Base-by-base conservation (phyloP, 2,888 invertebrate genomes). In the Mellilla xanthometata region DNA sequence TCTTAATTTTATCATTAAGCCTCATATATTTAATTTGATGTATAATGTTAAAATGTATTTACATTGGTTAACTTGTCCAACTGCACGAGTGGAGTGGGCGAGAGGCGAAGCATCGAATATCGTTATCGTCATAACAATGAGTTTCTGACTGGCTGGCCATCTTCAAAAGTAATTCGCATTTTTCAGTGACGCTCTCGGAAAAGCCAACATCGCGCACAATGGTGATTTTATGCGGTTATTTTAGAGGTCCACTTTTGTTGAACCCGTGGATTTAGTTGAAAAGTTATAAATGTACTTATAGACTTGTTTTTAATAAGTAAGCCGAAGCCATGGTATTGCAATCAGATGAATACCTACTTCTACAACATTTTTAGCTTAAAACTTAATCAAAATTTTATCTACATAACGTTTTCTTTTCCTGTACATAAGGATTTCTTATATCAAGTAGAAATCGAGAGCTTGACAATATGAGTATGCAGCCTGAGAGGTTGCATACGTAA, bases 61-160 rank as follows among this genome's bases (percentile, higher is more conserved):
- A 19, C 15, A 19, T 19, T 19, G n/a, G n/a, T 19, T 19, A 75
- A 77, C 73, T 83, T 79, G 76, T 81, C 76, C 68, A 63, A 64
- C 65, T 69, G 68, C 62, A 76, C 79, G 79, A 77, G 81, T 83
- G 81, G 68, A 75, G 68, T 76, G 62, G 60, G 54, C 58, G 62
- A 65, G 65, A 58, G 69, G 74, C 65, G 62, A 60, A 62, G 59
- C 74, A 71, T 71, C 74, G 76, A 67, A 68, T 70, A 68, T 68
- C 76, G 80, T 76, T 88, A 87, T 88, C 88, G 72, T 50, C 22
- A 74, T 66, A 84, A 89, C 89, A 89, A 89, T 87, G 85, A 79
- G 66, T 85, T 89, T 87, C 87, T 87, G 87, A 77, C 79, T 87
- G 55, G 75, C 72, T 81, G 79, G 70, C 64, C 75, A 78, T 80